Evolutionary conservation across 2,888 invertebrate species (phyloP).

Genomic region (Hemistola chrysoprasaria): DNA sequence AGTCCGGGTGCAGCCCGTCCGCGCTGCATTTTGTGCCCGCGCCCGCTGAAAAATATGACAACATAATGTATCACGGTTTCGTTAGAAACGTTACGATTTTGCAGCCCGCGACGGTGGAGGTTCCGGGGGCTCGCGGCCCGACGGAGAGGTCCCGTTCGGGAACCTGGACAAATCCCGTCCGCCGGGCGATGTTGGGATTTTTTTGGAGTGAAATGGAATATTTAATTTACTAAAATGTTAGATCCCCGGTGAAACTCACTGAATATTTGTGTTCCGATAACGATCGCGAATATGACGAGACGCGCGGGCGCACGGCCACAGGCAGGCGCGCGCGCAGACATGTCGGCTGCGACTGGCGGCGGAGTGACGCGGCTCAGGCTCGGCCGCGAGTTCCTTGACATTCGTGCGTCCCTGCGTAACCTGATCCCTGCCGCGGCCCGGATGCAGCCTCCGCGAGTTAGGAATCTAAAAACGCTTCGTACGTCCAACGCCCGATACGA

Average conservation of each 20-base stretch:
- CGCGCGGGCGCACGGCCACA: constrained; percentile 33
- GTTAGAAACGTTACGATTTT: background rate
- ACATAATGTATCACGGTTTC: constrained; percentile 1
- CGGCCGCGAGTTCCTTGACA: constrained; percentile 79
- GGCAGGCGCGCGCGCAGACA: constrained; percentile 67
- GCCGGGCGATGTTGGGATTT: background rate
- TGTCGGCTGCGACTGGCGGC: constrained; percentile 65
- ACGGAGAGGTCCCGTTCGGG: too few species aligned
- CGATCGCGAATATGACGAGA: constrained; percentile 22
- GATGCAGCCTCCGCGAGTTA: constrained; percentile 75
- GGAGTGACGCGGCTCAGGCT: constrained; percentile 27
- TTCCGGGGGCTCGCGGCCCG: too few species aligned
- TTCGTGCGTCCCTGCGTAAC: constrained; percentile 71
- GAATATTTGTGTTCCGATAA: constrained; percentile 36
- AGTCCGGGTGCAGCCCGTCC: constrained; percentile 73
- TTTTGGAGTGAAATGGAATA: constrained; percentile 9
- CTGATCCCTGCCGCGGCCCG: constrained; percentile 71
- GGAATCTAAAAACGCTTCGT: constrained; percentile 73
- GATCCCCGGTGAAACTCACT: constrained; percentile 47
- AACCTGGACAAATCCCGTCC: too few species aligned
- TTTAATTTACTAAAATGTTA: constrained; percentile 4
- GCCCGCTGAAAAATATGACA: constrained; percentile 51
- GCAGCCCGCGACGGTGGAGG: too few species aligned
- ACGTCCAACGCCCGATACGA: constrained; percentile 51
- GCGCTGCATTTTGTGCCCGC: constrained; percentile 52